phyloP scores from a whole-genome alignment of 2,888 invertebrate species.

The Timandra comae region DNA sequence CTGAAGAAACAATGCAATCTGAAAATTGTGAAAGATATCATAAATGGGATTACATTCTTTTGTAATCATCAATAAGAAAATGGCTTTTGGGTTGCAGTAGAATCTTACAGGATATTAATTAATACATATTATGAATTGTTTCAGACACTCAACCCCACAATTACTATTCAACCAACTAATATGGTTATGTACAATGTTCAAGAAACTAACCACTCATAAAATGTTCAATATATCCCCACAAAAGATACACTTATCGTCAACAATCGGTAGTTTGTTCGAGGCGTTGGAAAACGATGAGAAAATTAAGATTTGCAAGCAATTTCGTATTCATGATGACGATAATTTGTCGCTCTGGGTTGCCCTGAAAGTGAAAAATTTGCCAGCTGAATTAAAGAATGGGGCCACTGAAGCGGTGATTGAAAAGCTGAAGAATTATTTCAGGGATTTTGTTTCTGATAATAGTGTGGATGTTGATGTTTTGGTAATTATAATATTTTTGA shows the following conservation, averaged over 20 bases:
- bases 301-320: constrained; percentile 35
- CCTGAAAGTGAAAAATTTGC: constrained; percentile 39
- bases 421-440: constrained; percentile 23
- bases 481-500: constrained; percentile 22
- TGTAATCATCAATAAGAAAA: too few relatives aligned
- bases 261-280: constrained; percentile 40
- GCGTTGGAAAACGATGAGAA: constrained; percentile 39
- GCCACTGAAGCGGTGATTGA: constrained; percentile 28
- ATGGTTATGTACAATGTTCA: constrained; percentile 43
- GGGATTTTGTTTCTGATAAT: constrained; percentile 5
- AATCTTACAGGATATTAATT: too few relatives aligned
- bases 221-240: constrained; percentile 46
- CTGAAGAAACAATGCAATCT: too few relatives aligned
- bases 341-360: constrained; percentile 41
- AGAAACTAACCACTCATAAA: constrained; percentile 32
- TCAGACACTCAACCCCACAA: constrained; percentile 32
- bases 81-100: too few relatives aligned
- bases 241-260: constrained; percentile 35
- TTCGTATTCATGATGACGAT: constrained; percentile 30
- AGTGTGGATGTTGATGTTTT: constrained; percentile 23
- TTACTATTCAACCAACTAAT: constrained; percentile 35
- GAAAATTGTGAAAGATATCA: too few relatives aligned
- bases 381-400: constrained; percentile 26
- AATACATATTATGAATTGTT: too few relatives aligned
- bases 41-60: too few relatives aligned